Evolutionary conservation across 2,888 invertebrate genomes (phyloP).

Genomic region (Volucella zonaria): DNA sequence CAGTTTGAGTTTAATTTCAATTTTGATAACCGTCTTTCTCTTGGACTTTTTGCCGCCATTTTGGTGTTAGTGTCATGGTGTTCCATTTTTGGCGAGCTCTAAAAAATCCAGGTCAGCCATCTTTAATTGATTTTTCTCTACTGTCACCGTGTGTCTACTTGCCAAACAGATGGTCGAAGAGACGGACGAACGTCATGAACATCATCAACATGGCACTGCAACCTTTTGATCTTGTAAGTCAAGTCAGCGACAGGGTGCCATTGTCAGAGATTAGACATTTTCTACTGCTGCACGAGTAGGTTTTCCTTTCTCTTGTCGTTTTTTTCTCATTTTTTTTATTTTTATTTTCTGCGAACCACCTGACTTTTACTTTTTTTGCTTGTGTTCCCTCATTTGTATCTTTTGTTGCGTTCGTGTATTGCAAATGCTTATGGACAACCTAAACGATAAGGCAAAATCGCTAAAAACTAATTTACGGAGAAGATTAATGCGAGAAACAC

Average conservation of each 20-base stretch:
- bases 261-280: slow-evolving; percentile 3
- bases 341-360: slow-evolving; percentile 14
- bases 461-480: slow-evolving; percentile 37
- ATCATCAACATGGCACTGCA: background rate
- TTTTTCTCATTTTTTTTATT: slow-evolving; percentile 40
- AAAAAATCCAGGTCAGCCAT: slow-evolving; percentile 37
- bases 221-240: slow-evolving; percentile 40
- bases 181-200: slow-evolving; percentile 6
- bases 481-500: slow-evolving; percentile 7
- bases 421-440: slow-evolving; percentile 34
- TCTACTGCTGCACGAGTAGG: too few species aligned
- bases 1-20: background rate
- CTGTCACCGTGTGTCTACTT: background rate
- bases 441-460: slow-evolving; percentile 37
- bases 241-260: background rate
- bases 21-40: slow-evolving; percentile 14
- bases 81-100: background rate
- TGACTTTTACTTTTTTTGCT: slow-evolving; percentile 64
- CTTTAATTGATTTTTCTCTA: slow-evolving; percentile 45
- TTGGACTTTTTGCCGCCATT: background rate
- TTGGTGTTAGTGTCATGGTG: background rate
- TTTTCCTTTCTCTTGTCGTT: too few species aligned
- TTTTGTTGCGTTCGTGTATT: slow-evolving; percentile 5
- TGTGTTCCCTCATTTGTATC: background rate
- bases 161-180: background rate